phyloP scores from a whole-genome alignment of 2,113 vertebrate genomes.

The Carassius auratus region DNA sequence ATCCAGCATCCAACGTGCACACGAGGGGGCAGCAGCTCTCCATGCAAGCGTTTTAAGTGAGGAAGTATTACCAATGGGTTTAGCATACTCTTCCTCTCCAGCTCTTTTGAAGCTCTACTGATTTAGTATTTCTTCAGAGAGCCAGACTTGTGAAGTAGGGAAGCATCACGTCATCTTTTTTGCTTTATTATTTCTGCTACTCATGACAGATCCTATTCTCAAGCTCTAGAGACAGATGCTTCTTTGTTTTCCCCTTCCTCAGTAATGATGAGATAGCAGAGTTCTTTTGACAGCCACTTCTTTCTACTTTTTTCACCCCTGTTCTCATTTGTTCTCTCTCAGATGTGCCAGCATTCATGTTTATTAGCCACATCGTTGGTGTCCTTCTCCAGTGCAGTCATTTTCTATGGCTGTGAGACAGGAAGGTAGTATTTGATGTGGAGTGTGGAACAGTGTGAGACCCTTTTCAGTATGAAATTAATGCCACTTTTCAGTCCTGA shows the following conservation, averaged over 20 bases:
- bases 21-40: slow-evolving; percentile 52
- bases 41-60: background rate
- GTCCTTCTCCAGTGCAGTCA: background rate
- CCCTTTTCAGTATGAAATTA: slow-evolving; percentile 2
- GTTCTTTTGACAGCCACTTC: slow-evolving; percentile 47
- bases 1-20: background rate
- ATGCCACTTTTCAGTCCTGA: background rate
- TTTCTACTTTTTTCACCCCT: slow-evolving; percentile 26
- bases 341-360: slow-evolving; percentile 7
- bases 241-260: slow-evolving; percentile 46
- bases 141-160: slow-evolving; percentile 21
- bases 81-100: slow-evolving; percentile 40
- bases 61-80: slow-evolving; percentile 29
- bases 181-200: slow-evolving; percentile 30
- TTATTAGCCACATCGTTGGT: slow-evolving; percentile 29
- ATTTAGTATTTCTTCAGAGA: slow-evolving; percentile 52
- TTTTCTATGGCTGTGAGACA: background rate
- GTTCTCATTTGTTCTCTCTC: slow-evolving; percentile 16
- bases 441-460: background rate
- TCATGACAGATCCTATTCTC: slow-evolving; percentile 47
- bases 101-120: slow-evolving; percentile 53
- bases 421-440: background rate
- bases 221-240: slow-evolving; percentile 39
- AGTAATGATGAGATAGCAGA: slow-evolving; percentile 39
- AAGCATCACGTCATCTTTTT: slow-evolving; percentile 12